A percentile compares a stretch with the other conserved stretches of the same genome.
Evolutionary conservation across 2,113 vertebrate species (phyloP).

Genomic region (Megaceryle torquata): DNA sequence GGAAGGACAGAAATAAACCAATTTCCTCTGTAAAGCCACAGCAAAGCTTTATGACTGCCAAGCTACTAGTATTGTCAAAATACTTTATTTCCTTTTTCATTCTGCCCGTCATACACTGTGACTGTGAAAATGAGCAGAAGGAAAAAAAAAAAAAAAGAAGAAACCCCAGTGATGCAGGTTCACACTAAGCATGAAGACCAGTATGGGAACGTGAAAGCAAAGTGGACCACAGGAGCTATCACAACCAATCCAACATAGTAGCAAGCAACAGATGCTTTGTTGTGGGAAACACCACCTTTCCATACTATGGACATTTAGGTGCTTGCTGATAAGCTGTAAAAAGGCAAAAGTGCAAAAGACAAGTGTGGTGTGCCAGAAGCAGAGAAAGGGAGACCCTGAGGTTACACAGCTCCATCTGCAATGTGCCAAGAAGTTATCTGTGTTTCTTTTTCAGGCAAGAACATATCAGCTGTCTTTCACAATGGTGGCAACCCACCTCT

Average conservation of each 20-base stretch:
- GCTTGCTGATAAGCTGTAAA: background rate
- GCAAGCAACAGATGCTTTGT: background rate
- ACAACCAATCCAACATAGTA: background rate
- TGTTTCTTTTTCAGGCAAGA: background rate
- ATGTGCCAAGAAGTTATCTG: background rate
- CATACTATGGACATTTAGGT: background rate
- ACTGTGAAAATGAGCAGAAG: background rate
- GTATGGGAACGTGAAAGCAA: background rate
- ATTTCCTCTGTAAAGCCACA: background rate
- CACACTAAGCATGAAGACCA: background rate
- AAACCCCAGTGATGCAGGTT: background rate
- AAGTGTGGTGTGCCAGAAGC: background rate
- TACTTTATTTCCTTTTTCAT: background rate
- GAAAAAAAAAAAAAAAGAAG: background rate
- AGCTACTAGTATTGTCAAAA: background rate
- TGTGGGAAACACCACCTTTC: background rate
- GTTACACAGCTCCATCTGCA: background rate
- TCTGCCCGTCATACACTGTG: background rate
- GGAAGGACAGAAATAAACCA: background rate
- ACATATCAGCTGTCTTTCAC: background rate
- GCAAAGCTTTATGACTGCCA: background rate
- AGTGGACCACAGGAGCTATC: background rate
- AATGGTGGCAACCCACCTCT: background rate
- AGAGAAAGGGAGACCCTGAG: background rate
- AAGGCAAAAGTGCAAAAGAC: background rate